These are phyloP conservation scores for Leucoraja ocellata DNA, from an alignment of 2,797 vertebrate species.

Conservation along the genomic window DNA sequence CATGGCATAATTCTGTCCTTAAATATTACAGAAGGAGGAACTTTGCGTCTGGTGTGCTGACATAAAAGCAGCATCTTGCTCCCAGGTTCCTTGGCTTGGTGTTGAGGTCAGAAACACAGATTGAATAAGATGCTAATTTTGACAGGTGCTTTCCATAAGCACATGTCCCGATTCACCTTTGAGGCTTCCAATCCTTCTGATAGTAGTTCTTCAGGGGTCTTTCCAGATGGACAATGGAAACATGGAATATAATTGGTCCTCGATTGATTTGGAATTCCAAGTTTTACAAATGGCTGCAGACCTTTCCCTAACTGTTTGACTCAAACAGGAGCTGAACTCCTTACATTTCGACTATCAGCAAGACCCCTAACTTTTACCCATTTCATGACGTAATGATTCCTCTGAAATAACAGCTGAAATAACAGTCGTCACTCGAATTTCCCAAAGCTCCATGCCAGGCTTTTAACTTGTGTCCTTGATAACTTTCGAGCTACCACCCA, in stretches of 20 bases:
- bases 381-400: background rate
- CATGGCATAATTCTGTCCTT: background rate
- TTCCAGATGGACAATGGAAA: background rate
- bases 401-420: background rate
- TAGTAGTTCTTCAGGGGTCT: background rate
- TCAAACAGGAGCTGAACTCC: background rate
- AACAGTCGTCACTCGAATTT: background rate
- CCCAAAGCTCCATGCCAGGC: background rate
- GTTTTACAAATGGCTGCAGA: background rate
- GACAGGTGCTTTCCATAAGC: background rate
- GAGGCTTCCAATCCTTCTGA: background rate
- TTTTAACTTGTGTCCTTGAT: background rate
- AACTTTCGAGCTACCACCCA: background rate
- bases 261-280: background rate
- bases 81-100: background rate
- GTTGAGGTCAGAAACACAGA: background rate
- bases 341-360: background rate
- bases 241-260: background rate
- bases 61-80: background rate
- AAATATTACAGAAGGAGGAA: background rate
- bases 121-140: background rate
- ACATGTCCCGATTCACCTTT: background rate
- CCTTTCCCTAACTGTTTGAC: background rate
- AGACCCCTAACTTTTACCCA: background rate
- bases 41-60: background rate